Percentiles rank a stretch among this genome's conserved stretches.
phyloP scores from a whole-genome alignment of 1,140 invertebrate genomes.

The Drosophila eugracilis region DNA sequence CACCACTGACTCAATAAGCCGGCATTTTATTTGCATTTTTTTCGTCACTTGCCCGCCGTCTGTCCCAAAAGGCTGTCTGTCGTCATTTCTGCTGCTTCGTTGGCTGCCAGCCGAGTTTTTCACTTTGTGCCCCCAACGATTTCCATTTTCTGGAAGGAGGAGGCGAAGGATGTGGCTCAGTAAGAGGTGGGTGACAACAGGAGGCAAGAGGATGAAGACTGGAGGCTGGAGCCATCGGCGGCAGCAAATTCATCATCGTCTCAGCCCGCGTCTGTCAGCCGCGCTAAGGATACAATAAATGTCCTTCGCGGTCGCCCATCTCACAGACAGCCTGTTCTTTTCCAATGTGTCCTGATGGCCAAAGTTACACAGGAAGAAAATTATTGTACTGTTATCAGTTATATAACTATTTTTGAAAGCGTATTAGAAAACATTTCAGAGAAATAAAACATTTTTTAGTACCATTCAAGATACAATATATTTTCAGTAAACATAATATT shows the following conservation, averaged over 20 bases:
- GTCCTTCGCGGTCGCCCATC: constrained; percentile 70
- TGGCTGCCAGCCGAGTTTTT: constrained; percentile 47
- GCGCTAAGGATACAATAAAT: constrained; percentile 83
- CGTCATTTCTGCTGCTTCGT: constrained; percentile 58
- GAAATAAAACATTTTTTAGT: background rate
- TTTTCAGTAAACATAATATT: background rate
- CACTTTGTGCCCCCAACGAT: constrained; percentile 50
- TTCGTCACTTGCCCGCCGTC: constrained; percentile 63
- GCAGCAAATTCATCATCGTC: constrained; percentile 79
- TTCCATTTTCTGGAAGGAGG: background rate
- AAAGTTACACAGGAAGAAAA: constrained; percentile 11
- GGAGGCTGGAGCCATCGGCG: constrained; percentile 30
- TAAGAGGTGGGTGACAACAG: background rate
- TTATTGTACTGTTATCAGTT: background rate
- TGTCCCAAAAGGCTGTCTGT: constrained; percentile 45
- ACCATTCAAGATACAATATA: too few relatives aligned
- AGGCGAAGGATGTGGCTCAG: background rate
- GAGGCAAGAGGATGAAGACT: too few relatives aligned
- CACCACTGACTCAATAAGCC: constrained; percentile 72
- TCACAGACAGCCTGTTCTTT: constrained; percentile 34
- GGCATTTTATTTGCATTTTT: constrained; percentile 82
- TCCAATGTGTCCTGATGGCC: constrained; percentile 29
- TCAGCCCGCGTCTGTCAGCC: constrained; percentile 79
- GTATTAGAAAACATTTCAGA: too few relatives aligned
- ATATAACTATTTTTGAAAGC: background rate